Percentiles rank a stretch among this genome's conserved stretches.
Evolutionary conservation across 2,797 vertebrate genomes (phyloP).

Genomic region (Nyctibius grandis): DNA sequence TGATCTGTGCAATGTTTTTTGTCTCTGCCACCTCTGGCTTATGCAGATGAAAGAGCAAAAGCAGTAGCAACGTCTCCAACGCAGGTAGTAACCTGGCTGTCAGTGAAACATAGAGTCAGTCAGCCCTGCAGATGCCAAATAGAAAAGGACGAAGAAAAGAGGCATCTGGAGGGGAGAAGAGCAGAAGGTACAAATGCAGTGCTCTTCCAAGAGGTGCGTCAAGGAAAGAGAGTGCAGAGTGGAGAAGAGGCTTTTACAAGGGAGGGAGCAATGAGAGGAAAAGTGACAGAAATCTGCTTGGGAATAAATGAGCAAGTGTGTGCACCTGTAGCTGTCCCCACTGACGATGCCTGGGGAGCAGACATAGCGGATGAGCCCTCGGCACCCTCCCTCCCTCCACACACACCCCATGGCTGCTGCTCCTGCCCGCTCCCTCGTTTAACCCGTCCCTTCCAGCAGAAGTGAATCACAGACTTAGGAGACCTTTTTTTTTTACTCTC

Average conservation of each 20-base stretch:
- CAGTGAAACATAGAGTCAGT: fast-evolving
- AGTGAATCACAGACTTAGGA: neutral
- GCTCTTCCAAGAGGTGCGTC: neutral
- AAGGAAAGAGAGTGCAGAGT: neutral
- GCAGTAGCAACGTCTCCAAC: neutral
- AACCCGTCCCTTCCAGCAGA: neutral
- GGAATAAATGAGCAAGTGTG: neutral
- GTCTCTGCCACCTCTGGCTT: neutral
- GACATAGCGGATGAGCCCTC: too few species aligned
- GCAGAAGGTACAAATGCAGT: neutral
- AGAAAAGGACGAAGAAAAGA: neutral
- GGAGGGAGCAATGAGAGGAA: neutral
- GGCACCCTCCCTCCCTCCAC: neutral
- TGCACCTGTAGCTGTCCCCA: neutral
- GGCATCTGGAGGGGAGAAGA: neutral
- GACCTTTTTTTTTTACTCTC: neutral
- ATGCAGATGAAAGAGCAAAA: neutral
- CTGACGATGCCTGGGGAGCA: fast-evolving
- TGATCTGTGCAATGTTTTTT: neutral
- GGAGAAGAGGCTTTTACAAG: neutral
- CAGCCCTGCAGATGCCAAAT: neutral
- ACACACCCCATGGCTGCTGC: too few species aligned
- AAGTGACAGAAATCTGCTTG: neutral
- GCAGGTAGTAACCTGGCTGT: neutral
- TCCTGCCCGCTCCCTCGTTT: fast-evolving